Base-by-base conservation (phyloP, 2,113 vertebrate species). In the Prinia subflava region DNA sequence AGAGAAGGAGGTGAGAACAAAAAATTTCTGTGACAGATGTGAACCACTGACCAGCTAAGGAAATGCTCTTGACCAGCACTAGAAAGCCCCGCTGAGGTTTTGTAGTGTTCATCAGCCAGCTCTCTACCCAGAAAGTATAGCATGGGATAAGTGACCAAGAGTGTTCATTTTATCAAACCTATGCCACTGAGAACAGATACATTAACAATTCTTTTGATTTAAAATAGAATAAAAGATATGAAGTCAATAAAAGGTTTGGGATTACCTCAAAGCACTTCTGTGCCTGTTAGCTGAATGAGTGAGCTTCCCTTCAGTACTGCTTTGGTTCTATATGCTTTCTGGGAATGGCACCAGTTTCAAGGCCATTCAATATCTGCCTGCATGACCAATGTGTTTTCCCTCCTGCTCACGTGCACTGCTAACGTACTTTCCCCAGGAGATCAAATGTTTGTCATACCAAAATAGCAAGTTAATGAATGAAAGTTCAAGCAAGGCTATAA, bases 401-500 rank as follows among this genome's bases (percentile, higher is more conserved):
- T 82, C 50, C 82, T 62, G 83, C 90, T 96, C 89, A 81, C 73
- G 42, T 65, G 63, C 41, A 7, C 75, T 94, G 92, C 92, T 98
- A 84, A 92, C 16, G 67, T 24, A 92, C 90, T 97, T 97, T 93
- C 94, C 89, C 93, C 10, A 35, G 95, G 96, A 97, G 96, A 94
- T 60, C 42, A 46, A 95, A 97, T 93, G 95, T 97, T 97, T 95
- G 74, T 63, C 68, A 7, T 39, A 70, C 77, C 89, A 96, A 98
- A 97, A 97, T 94, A 97, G 87, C 96, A 97, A 96, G 97, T 90
- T 86, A 92, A 92, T 83, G 95, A 97, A 97, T 95, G 94, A 96
- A 98, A 98, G 97, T 97, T 95, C 95, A 97, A 93, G 74, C 6
- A 62, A 41, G 31, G 83, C 97, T 98, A 98, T 96, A 98, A 98